These are phyloP conservation scores for Apus apus DNA, from an alignment of 2,113 vertebrate genomes.

Conservation along the genomic window DNA sequence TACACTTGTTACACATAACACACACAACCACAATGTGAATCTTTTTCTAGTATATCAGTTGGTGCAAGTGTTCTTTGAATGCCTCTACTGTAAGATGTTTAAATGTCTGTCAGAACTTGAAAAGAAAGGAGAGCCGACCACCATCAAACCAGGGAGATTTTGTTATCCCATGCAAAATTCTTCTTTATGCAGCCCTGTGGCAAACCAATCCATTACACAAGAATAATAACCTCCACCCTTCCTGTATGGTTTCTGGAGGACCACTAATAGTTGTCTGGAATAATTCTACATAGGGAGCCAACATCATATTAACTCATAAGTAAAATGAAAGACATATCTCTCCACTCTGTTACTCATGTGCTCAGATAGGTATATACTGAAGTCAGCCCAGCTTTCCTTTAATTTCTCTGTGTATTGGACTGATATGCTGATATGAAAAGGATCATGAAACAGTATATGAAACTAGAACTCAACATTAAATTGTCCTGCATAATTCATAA, in stretches of 20 bases:
- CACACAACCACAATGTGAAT: accelerated
- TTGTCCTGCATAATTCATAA: background rate
- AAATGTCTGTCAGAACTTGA: background rate
- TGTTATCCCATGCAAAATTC: background rate
- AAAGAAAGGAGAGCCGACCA: background rate
- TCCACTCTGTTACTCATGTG: background rate
- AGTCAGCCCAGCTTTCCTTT: background rate
- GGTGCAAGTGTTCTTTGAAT: background rate
- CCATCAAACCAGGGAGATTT: background rate
- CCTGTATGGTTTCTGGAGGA: background rate
- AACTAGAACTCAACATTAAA: background rate
- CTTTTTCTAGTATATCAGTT: background rate
- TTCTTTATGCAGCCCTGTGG: background rate
- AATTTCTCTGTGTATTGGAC: background rate
- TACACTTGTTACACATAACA: background rate
- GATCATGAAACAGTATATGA: background rate
- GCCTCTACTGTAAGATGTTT: background rate
- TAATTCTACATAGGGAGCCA: background rate
- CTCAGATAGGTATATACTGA: accelerated
- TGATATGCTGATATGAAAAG: background rate
- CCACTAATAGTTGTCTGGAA: background rate
- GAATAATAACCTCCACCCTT: background rate
- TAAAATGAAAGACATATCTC: background rate
- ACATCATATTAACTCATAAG: background rate
- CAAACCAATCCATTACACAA: background rate